phyloP scores from a whole-genome alignment of 2,888 invertebrate species.

The Gari tellinella region DNA sequence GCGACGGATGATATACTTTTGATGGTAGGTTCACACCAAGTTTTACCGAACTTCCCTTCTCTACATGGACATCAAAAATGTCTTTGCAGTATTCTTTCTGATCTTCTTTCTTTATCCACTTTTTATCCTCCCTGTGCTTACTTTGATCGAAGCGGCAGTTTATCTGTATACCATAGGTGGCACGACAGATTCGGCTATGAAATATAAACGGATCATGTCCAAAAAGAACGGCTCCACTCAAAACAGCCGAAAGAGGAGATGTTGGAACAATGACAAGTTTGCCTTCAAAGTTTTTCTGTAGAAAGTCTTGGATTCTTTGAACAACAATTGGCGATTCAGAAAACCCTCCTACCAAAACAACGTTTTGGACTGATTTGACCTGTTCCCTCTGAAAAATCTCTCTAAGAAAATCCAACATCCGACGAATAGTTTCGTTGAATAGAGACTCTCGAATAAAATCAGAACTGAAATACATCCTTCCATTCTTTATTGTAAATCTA shows the following conservation, averaged over 20 bases:
- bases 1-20: slow-evolving; percentile 5
- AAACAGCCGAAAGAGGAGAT: slow-evolving; percentile 42
- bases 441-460: slow-evolving; percentile 12
- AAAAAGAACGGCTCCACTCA: slow-evolving; percentile 47
- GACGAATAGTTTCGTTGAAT: slow-evolving; percentile 22
- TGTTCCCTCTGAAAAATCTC: neutral
- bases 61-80: slow-evolving; percentile 25
- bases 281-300: slow-evolving; percentile 16
- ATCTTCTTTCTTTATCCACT: neutral
- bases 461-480: slow-evolving; percentile 23
- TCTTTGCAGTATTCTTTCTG: slow-evolving; percentile 10
- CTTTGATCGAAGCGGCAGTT: slow-evolving; percentile 6
- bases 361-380: neutral
- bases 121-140: slow-evolving; percentile 2
- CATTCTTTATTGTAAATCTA: neutral
- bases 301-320: slow-evolving; percentile 14
- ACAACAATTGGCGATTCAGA: slow-evolving; percentile 50
- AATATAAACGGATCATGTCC: slow-evolving; percentile 47
- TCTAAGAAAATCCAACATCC: neutral
- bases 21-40: slow-evolving; percentile 1
- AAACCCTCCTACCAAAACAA: slow-evolving; percentile 43
- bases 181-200: slow-evolving; percentile 36
- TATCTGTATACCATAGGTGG: slow-evolving; percentile 11
- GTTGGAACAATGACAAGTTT: slow-evolving; percentile 35
- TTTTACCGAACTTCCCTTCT: slow-evolving; percentile 12